Base-by-base conservation (phyloP, 2,888 invertebrate genomes). In the Apamea anceps region DNA sequence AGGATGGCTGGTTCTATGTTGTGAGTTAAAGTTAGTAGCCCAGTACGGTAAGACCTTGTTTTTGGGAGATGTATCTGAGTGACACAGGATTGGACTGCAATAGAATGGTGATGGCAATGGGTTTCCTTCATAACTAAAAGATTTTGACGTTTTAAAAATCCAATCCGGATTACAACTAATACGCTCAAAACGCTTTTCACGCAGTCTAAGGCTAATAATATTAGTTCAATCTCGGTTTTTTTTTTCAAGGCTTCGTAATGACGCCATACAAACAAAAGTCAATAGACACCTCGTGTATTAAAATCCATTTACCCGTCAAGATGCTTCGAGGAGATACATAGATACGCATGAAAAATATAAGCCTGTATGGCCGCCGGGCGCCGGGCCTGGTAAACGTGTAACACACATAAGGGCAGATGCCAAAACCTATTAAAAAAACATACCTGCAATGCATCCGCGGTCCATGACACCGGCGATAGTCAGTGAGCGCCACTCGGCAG, bases 401-500 rank as follows among this genome's bases (percentile, higher is more conserved):
- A 68, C 28, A 28, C 21, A 28, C 3, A 48, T 28, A 28, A 21
- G 4, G 6, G 21, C 28, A 21, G 28, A 7, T 21, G 71, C n/a
- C 37, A 60, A 57, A 37, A 37, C 10, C 18, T 18, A 32, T 71
- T 2, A 12, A 25, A 15, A n/a, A 18, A n/a, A 18, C 7, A 45
- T 63, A 95, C 97, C 95, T 95, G 95, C 97, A 97, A 86, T 96
- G 94, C 84, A 93, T 89, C 81, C 97, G 95, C 0, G 95, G 93
- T 0, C 97, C 97, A 70, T 94, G 94, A 87, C 98, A 98, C 4
- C 91, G 90, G 1, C 95, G 95, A 73, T 97, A 94, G 80, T 97
- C 97, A 0, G 97, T 97, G 80, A 98, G 95, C 72, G 97, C 96
- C 65, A 96, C 95, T 81, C 97, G 97, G 92, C 99, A 99, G 8